phyloP scores from a whole-genome alignment of 2,888 invertebrate genomes.

The Alloscopus bannaensis region DNA sequence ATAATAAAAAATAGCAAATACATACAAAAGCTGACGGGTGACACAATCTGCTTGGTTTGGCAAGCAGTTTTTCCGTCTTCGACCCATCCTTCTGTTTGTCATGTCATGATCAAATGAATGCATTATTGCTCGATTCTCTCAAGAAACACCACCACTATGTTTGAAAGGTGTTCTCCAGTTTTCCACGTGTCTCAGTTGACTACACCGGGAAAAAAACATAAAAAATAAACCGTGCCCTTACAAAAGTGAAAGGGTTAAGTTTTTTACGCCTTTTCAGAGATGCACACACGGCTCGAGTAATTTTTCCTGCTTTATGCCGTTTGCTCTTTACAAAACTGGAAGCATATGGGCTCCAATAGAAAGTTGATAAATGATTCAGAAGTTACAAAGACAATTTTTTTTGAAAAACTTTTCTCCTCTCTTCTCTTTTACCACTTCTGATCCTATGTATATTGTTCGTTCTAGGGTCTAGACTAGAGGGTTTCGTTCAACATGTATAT shows the following conservation, averaged over 20 bases:
- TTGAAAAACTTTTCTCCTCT: slow-evolving; percentile 27
- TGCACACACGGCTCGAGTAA: slow-evolving; percentile 6
- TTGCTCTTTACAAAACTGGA: slow-evolving; percentile 23
- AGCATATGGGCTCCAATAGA: slow-evolving; percentile 50
- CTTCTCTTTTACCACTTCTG: slow-evolving; percentile 13
- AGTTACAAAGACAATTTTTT: slow-evolving; percentile 58
- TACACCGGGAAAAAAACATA: no score
- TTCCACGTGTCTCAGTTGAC: not conserved
- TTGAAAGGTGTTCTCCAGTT: not conserved
- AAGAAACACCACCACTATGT: not conserved
- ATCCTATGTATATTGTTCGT: not conserved
- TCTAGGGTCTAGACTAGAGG: not conserved
- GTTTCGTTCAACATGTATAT: no score
- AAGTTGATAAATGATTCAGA: slow-evolving; percentile 63
- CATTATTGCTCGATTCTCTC: slow-evolving; percentile 27
- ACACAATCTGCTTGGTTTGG: not conserved
- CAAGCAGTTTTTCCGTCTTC: no score
- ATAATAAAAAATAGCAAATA: not conserved
- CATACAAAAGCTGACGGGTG: not conserved
- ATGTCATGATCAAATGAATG: slow-evolving; percentile 2
- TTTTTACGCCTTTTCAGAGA: slow-evolving; percentile 38
- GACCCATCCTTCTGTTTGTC: slow-evolving; percentile 7
- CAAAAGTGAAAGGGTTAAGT: slow-evolving; percentile 31
- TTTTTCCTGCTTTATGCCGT: slow-evolving; percentile 2
- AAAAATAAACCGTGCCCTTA: slow-evolving; percentile 16